Evolutionary conservation across 2,113 vertebrate genomes (phyloP).

Genomic region (Oplegnathus fasciatus): DNA sequence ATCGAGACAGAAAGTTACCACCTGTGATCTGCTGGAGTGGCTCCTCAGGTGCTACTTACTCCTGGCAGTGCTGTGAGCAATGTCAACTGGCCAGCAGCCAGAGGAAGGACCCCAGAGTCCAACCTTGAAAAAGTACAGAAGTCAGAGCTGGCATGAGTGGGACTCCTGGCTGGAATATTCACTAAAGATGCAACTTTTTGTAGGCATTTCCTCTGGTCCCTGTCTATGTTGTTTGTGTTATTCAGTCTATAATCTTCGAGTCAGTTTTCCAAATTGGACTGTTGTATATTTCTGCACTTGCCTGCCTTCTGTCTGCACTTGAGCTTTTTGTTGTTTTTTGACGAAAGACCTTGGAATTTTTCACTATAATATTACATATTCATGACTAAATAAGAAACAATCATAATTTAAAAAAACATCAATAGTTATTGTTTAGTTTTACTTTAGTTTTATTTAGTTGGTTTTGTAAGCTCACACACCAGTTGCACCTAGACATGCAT

Average conservation of each 20-base stretch:
- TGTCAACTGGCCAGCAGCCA: neutral
- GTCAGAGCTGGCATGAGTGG: no score
- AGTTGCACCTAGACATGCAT: no score
- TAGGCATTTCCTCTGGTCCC: neutral
- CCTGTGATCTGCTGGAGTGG: neutral
- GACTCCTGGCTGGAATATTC: neutral
- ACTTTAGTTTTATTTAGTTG: no score
- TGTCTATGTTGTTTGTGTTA: neutral
- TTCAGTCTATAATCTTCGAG: neutral
- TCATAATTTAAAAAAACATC: neutral
- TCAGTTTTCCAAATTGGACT: neutral
- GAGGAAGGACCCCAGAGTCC: neutral
- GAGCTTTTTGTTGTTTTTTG: no score
- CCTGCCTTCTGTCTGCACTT: neutral
- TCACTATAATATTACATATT: neutral
- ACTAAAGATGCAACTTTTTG: neutral
- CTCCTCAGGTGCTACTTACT: neutral
- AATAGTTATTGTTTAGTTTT: no score
- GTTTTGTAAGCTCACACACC: no score
- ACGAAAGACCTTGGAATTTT: no score
- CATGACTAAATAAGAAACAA: neutral
- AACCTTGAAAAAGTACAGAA: neutral
- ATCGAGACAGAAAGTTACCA: neutral
- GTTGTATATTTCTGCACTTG: no score
- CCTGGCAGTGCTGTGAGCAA: neutral